These are phyloP conservation scores for Camelus dromedarius DNA, from an alignment of 2,113 vertebrate species.

Conservation along the genomic window DNA sequence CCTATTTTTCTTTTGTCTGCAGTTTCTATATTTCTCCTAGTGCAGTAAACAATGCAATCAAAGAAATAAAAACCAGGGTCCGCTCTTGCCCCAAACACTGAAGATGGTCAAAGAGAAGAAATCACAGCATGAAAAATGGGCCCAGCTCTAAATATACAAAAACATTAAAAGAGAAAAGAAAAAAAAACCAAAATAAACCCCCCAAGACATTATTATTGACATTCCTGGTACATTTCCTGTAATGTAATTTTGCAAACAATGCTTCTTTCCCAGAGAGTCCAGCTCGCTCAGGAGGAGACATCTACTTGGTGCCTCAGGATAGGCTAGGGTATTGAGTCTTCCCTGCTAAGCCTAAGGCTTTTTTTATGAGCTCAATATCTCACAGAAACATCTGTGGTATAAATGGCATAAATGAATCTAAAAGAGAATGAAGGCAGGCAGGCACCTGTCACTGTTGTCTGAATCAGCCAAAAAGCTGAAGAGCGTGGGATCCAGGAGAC, in stretches of 20 bases:
- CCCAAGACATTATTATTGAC: slow-evolving; percentile 60
- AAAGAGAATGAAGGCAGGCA: slow-evolving; percentile 50
- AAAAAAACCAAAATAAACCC: background rate
- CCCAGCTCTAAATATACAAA: slow-evolving; percentile 70
- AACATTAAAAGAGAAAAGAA: background rate
- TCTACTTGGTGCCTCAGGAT: background rate
- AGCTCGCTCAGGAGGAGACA: slow-evolving; percentile 80
- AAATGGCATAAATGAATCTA: slow-evolving; percentile 71
- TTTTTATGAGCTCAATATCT: slow-evolving; percentile 69
- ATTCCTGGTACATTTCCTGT: slow-evolving; percentile 81
- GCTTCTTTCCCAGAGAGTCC: slow-evolving; percentile 72
- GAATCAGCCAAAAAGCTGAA: slow-evolving; percentile 65
- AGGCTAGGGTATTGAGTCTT: slow-evolving; percentile 65
- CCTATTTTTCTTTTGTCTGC: slow-evolving; percentile 66
- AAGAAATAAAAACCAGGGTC: slow-evolving; percentile 71
- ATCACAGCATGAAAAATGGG: slow-evolving; percentile 70
- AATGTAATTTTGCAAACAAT: slow-evolving; percentile 76
- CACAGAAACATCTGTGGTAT: slow-evolving; percentile 74
- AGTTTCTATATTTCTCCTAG: slow-evolving; percentile 67
- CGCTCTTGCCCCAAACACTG: slow-evolving; percentile 69
- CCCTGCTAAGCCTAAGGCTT: slow-evolving; percentile 57
- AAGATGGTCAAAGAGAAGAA: slow-evolving; percentile 69
- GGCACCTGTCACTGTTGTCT: slow-evolving; percentile 65
- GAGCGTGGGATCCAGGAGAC: slow-evolving; percentile 52
- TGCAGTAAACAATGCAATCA: slow-evolving; percentile 71